phyloP scores from a whole-genome alignment of 1,140 invertebrate genomes.

The Triops cancriformis region DNA sequence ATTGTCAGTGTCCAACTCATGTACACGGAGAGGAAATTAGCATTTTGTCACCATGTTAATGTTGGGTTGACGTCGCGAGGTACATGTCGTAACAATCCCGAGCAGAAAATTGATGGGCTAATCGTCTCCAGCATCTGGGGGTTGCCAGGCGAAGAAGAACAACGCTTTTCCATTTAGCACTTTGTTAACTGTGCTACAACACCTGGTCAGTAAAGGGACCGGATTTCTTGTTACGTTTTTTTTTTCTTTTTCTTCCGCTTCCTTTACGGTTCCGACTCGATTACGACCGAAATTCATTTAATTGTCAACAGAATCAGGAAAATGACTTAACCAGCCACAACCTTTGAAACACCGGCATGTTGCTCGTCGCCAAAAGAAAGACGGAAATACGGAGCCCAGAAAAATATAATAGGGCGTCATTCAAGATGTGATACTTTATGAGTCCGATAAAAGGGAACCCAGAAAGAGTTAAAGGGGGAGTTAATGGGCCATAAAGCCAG shows the following conservation, averaged over 20 bases:
- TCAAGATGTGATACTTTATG: not conserved
- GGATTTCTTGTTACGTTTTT: not conserved
- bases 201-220: not conserved
- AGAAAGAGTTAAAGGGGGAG: conserved; percentile 6
- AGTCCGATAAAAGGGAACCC: not conserved
- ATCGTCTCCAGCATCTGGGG: not conserved
- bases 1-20: not conserved
- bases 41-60: conserved; percentile 5
- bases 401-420: not conserved
- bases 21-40: not conserved
- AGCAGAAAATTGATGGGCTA: conserved; percentile 6
- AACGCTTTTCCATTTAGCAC: conserved; percentile 10
- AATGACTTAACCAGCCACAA: not conserved
- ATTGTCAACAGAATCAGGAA: not conserved
- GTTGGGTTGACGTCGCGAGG: not conserved
- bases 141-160: not conserved
- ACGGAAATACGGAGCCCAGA: not conserved
- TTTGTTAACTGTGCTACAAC: conserved; percentile 1
- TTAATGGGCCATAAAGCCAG: conserved; percentile 11
- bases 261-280: not conserved
- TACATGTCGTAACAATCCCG: not conserved
- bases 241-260: not conserved
- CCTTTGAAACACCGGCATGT: not conserved
- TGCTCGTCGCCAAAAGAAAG: not conserved
- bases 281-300: not conserved